Percentiles rank a stretch among this genome's conserved stretches.
These are phyloP conservation scores for Vireo altiloquus DNA, from an alignment of 2,113 vertebrate genomes.

Conservation along the genomic window DNA sequence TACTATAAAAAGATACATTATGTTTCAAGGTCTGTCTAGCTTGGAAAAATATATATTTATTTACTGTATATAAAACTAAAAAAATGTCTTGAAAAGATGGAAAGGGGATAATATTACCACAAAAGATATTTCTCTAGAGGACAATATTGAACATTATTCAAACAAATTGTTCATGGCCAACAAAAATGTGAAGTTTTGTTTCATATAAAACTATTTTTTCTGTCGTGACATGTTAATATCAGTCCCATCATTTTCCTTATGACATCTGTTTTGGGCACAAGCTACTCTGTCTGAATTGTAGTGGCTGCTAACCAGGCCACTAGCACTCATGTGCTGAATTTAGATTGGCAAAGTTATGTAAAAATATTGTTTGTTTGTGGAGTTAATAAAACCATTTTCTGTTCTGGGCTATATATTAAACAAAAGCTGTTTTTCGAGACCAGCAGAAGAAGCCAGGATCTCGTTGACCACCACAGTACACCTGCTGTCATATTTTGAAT, in stretches of 20 bases:
- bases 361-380: neutral
- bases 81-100: slow-evolving; percentile 48
- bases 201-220: neutral
- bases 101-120: slow-evolving; percentile 1
- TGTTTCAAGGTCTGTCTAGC: slow-evolving; percentile 75
- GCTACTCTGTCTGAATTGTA: neutral
- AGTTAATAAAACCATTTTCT: neutral
- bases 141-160: slow-evolving; percentile 9
- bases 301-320: neutral
- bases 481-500: neutral
- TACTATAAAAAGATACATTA: slow-evolving; percentile 75
- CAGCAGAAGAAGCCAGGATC: neutral
- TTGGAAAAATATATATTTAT: slow-evolving; percentile 63
- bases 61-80: slow-evolving; percentile 66
- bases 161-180: neutral
- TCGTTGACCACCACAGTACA: neutral
- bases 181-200: neutral
- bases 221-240: rapidly evolving
- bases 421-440: neutral
- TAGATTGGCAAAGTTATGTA: neutral
- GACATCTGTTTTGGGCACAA: neutral
- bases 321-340: neutral
- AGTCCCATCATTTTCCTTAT: rapidly evolving
- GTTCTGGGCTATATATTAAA: neutral
- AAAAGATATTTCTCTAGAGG: slow-evolving; percentile 59